These are phyloP conservation scores for Scylla paramamosain DNA, from an alignment of 1,140 invertebrate species.

Conservation along the genomic window DNA sequence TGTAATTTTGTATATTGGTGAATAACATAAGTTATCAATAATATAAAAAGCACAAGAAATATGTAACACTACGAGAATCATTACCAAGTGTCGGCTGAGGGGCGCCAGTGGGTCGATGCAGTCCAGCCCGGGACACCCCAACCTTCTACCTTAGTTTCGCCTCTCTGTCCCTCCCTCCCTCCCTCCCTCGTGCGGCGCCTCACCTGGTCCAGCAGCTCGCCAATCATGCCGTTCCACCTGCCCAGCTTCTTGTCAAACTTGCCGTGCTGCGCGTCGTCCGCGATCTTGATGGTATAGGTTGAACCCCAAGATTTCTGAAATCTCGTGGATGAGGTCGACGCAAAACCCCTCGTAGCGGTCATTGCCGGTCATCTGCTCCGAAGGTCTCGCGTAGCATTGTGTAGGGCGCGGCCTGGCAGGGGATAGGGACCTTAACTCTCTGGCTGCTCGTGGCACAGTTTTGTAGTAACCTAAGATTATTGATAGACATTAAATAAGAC, in stretches of 20 bases:
- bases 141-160: not conserved
- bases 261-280: slow-evolving; percentile 91
- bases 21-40: too few species aligned
- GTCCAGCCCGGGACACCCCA: too few species aligned
- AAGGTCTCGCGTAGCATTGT: slow-evolving; percentile 85
- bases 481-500: not conserved
- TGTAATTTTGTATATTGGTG: too few species aligned
- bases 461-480: not conserved
- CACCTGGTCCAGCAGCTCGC: slow-evolving; percentile 92
- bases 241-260: slow-evolving; percentile 88
- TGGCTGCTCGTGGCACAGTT: not conserved
- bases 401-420: slow-evolving; percentile 90
- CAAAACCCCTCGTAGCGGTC: slow-evolving; percentile 83
- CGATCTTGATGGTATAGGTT: slow-evolving; percentile 92
- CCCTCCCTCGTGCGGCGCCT: slow-evolving; percentile 73
- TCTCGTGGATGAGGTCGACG: slow-evolving; percentile 92
- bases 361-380: slow-evolving; percentile 76
- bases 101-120: too few species aligned
- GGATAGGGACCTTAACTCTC: not conserved
- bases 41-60: too few species aligned
- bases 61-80: too few species aligned
- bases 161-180: not conserved
- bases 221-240: slow-evolving; percentile 97
- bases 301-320: slow-evolving; percentile 92
- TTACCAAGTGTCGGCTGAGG: too few species aligned